Evolutionary conservation across 2,113 vertebrate species (phyloP), one percentile per base, ranked within the genome.

Genomic region (Leptosomus discolor): DNA sequence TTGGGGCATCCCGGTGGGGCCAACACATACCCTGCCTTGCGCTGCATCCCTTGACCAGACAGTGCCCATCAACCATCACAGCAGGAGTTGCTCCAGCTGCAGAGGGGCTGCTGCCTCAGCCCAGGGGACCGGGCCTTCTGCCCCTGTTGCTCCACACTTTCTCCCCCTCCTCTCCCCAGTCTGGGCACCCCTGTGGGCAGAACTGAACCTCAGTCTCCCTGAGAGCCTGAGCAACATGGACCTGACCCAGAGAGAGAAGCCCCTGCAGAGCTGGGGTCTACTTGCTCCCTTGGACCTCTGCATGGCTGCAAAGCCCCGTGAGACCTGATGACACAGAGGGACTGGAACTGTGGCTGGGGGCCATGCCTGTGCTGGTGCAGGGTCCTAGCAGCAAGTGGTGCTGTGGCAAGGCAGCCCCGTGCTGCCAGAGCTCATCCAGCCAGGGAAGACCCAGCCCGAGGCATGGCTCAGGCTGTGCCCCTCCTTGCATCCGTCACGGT

Each of bases 1-100:
- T 22, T 1, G 2, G 36, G 54, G 19, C 29, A 51, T 39, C 58
- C 23, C 30, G 43, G 67, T 0, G 0, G 11, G 37, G 29, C 37
- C 26, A 27, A 6, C n/a, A 36, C 19, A 9, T 8, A 19, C 15
- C 51, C 43, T 36, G 75, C 1, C 27, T 8, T 30, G 41, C 0
- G 0, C 56, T 54, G 37, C 22, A 6, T 30, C 32, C n/a, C n/a
- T 29, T 54, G 39, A 19, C 22, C 53, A 23, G 22, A 19, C 32
- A 11, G n/a, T 79, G 67, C 39, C 48, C 1, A 4, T 16, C 1
- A 1, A 18, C 15, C 15, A 0, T 7, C 15, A 5, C 2, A 8
- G 43, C 87, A 83, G 15, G 0, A 4, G 29, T 15, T 56, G 36
- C 45, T 36, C 34, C 13, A 32, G 10, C 34, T 70, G 36, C 60